Base-by-base conservation (phyloP, 1,140 invertebrate species). In the Pemphigus obesinymphae region DNA sequence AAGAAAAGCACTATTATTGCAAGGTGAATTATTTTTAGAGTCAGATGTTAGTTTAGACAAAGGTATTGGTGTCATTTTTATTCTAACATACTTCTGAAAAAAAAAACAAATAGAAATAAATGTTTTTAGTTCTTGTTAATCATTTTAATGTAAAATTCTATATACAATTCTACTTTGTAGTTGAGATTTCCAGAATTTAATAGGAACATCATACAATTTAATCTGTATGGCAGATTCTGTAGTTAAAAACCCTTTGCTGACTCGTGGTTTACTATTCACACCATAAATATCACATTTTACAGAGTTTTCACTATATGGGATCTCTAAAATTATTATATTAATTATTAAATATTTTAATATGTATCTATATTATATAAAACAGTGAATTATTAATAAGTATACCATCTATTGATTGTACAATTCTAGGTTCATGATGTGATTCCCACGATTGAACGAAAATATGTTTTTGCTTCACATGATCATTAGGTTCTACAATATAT, bases 161-260 rank as follows among this genome's bases (percentile, higher is more conserved):
- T 23, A 93, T 91, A 84, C 90, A 89, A 83, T 89, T 84, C 90
- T 90, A 84, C 91, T 90, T 84, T 92, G 89, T 86, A 95, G 91
- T 84, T 91, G 92, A 85, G 92, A 91, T 85, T 95, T 95, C 91
- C 91, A 93, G 82, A 97, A 90, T 82, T 92, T 91, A 82, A 97
- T 91, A 2, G 96, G 93, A 85, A 93, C 93, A 84, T 93, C 92
- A 85, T 92, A 92, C 85, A 97, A 89, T 87, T 96, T 95, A 66
- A 98, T 91, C 87, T 97, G 95, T 70, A 97, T 90, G 72, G 95
- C 89, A 43, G 92, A 93, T 86, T 97, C 95, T 82, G 91, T 90
- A 34, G 92, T 96, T 1, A 98, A 87, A 96, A 96, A 98, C 1
- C 96, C 96, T 75, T 90, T 90, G 85, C 94, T 92, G 15, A 95